These are phyloP conservation scores for Hermatobates lingyangjiaoensis DNA, from an alignment of 1,140 invertebrate genomes.

Conservation along the genomic window DNA sequence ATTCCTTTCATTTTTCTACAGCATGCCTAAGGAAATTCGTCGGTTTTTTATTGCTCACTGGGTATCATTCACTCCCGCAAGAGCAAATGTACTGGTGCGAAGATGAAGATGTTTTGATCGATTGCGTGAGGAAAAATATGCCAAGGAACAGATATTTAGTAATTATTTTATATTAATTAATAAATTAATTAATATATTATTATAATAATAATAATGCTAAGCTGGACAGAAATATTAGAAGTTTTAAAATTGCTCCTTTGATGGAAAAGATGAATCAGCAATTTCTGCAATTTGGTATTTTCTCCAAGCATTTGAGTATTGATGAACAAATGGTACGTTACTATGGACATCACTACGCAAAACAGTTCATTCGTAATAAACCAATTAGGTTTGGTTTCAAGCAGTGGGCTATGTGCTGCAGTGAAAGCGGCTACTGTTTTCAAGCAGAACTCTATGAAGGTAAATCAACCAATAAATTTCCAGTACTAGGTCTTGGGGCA, in stretches of 20 bases:
- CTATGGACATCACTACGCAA: constrained; percentile 10
- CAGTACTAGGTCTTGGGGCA: not conserved
- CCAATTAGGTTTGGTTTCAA: constrained; percentile 12
- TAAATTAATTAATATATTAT: no score
- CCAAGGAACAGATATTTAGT: not conserved
- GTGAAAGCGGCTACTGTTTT: constrained; percentile 5
- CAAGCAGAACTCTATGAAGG: constrained; percentile 11
- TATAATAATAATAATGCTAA: no score
- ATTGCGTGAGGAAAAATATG: not conserved
- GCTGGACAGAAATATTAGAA: no score
- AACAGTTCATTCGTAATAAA: constrained; percentile 15
- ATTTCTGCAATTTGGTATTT: constrained; percentile 1
- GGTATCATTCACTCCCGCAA: no score
- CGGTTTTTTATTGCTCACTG: no score
- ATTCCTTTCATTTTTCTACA: no score
- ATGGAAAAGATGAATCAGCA: not conserved
- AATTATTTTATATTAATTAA: no score
- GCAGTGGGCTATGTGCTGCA: constrained; percentile 7
- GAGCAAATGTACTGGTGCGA: no score
- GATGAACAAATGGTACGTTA: constrained; percentile 16
- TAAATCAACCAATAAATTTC: not conserved
- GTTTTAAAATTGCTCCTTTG: not conserved
- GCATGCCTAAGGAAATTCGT: no score
- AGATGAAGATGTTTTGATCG: not conserved
- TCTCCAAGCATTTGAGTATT: constrained; percentile 8